Evolutionary conservation across 2,797 vertebrate species (phyloP).

Genomic region (Falco peregrinus): DNA sequence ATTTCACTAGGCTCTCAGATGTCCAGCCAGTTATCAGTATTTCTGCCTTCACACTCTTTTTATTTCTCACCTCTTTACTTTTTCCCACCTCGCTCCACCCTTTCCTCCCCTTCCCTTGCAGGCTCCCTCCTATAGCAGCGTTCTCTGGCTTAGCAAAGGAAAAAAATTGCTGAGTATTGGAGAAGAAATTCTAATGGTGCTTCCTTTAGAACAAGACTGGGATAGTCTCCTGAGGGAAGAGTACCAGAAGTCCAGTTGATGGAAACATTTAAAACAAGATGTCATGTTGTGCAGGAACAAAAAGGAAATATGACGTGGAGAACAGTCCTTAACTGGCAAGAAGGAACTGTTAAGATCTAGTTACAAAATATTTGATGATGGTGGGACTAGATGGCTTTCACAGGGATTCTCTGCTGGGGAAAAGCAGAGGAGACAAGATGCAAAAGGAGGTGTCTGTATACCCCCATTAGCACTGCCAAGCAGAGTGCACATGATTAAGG

Average conservation of each 20-base stretch:
- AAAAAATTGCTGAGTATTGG: background rate
- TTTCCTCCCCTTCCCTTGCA: background rate
- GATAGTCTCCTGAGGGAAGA: background rate
- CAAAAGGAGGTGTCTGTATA: background rate
- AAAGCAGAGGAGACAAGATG: background rate
- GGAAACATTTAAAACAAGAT: background rate
- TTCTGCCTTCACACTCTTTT: background rate
- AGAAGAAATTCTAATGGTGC: background rate
- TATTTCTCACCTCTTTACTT: background rate
- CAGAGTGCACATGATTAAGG: background rate
- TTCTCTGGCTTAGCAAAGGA: background rate
- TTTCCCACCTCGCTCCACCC: rapidly evolving
- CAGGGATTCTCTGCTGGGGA: background rate
- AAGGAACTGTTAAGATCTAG: background rate
- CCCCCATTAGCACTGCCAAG: background rate
- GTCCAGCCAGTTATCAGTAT: background rate
- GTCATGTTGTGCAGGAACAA: background rate
- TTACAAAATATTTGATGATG: background rate
- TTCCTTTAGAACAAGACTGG: background rate
- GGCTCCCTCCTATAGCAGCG: background rate
- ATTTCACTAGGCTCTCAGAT: background rate
- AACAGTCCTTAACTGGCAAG: background rate
- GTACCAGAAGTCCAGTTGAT: background rate
- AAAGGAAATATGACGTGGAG: background rate
- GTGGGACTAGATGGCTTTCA: background rate